phyloP scores from a whole-genome alignment of 2,113 vertebrate genomes.

The Paedocypris sp. region DNA sequence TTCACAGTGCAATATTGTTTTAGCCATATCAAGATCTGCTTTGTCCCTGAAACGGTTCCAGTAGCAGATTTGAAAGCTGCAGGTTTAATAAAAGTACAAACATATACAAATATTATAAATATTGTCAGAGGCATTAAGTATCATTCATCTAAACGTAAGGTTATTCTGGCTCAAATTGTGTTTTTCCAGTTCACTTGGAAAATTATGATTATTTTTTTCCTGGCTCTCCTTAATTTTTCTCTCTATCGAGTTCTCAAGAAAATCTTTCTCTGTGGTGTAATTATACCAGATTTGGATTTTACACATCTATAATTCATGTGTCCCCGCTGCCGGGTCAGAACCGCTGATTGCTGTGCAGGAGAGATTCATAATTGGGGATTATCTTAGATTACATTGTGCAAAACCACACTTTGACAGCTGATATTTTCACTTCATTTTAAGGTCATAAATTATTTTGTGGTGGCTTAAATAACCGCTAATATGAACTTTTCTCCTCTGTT shows the following conservation, averaged over 20 bases:
- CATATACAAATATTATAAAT: conserved; percentile 25
- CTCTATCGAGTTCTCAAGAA: conserved; percentile 10
- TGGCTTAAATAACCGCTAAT: no score
- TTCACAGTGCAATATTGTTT: no score
- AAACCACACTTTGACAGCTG: background rate
- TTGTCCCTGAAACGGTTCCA: no score
- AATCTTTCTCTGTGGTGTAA: conserved; percentile 24
- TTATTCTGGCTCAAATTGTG: conserved; percentile 24
- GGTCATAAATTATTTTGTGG: no score
- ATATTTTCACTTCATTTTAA: background rate
- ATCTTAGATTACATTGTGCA: background rate
- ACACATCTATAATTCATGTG: conserved; percentile 28
- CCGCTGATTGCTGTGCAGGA: background rate
- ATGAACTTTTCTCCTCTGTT: no score
- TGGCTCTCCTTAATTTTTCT: conserved; percentile 25
- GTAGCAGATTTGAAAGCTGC: no score
- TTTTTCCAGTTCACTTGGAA: conserved; percentile 45
- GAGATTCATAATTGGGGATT: background rate
- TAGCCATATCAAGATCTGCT: no score
- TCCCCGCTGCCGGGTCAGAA: conserved; percentile 12
- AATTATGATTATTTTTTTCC: conserved; percentile 30
- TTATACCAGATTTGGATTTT: conserved; percentile 31
- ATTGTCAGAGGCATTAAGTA: conserved; percentile 26
- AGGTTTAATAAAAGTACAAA: no score
- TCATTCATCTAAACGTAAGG: conserved; percentile 41